Evolutionary conservation across 2,113 vertebrate genomes (phyloP).

Genomic region (Vimba vimba): DNA sequence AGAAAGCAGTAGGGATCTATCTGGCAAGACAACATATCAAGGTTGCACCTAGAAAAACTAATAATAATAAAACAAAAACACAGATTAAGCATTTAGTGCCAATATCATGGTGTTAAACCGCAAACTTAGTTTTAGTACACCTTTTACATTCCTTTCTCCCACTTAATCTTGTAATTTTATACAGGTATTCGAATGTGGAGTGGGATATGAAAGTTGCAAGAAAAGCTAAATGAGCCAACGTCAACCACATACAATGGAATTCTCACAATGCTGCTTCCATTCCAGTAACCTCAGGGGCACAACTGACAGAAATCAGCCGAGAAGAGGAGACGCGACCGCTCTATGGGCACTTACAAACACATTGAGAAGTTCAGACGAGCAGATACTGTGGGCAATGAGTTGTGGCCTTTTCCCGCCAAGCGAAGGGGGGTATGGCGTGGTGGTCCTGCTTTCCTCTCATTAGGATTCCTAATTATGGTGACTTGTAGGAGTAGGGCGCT

Average conservation of each 20-base stretch:
- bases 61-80: no score
- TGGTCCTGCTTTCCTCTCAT: constrained; percentile 69
- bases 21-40: neutral
- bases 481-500: constrained; percentile 74
- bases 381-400: constrained; percentile 57
- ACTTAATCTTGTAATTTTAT: constrained; percentile 42
- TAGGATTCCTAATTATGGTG: constrained; percentile 73
- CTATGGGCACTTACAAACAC: constrained; percentile 53
- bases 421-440: constrained; percentile 36
- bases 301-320: constrained; percentile 57
- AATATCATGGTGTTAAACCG: constrained; percentile 25
- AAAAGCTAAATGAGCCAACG: constrained; percentile 36
- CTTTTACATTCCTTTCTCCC: constrained; percentile 10
- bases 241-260: constrained; percentile 67
- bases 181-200: constrained; percentile 25
- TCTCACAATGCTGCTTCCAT: constrained; percentile 65
- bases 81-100: no score
- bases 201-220: constrained; percentile 24
- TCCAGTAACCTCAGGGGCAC: constrained; percentile 65
- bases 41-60: no score
- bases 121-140: neutral
- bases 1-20: neutral
- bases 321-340: constrained; percentile 29
- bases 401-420: constrained; percentile 47
- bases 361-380: constrained; percentile 28